Conservation (phyloP, 1,140 invertebrate species). For the Drosophila tristis region DNA sequence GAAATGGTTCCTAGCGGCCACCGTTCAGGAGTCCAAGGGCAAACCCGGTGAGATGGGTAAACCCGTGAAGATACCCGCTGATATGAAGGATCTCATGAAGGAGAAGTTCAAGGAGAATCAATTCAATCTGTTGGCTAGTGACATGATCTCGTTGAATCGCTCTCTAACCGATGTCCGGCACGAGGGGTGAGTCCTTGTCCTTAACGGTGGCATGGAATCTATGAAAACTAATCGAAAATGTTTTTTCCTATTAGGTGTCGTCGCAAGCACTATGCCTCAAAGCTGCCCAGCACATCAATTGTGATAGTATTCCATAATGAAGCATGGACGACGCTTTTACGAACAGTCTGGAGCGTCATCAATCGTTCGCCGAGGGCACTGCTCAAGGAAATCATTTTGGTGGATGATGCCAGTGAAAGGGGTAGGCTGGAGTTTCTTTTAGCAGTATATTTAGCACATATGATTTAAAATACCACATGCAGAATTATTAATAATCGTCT, state of each 20-base stretch:
- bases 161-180: constrained; percentile 97
- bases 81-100: constrained; percentile 94
- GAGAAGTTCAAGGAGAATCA: constrained; percentile 99
- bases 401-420: constrained; percentile 98
- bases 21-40: constrained; percentile 88
- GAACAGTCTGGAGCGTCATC: constrained; percentile 98
- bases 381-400: constrained; percentile 97
- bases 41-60: constrained; percentile 95
- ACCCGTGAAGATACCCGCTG: constrained; percentile 93
- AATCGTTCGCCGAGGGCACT: constrained; percentile 94
- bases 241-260: constrained; percentile 87
- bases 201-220: not conserved
- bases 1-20: constrained; percentile 89
- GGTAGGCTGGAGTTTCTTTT: constrained; percentile 85
- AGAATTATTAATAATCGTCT: no score
- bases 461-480: no score
- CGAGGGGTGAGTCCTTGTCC: constrained; percentile 89
- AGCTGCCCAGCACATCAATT: constrained; percentile 95
- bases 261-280: constrained; percentile 90
- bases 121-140: constrained; percentile 98
- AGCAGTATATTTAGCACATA: not conserved
- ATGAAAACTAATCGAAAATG: no score
- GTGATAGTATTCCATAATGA: constrained; percentile 99
- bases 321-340: constrained; percentile 97
- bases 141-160: constrained; percentile 98